A percentile compares a stretch with the other conserved stretches of the same genome.
phyloP scores from a whole-genome alignment of 2,888 invertebrate species.

The Sphaerophoria rueppellii region DNA sequence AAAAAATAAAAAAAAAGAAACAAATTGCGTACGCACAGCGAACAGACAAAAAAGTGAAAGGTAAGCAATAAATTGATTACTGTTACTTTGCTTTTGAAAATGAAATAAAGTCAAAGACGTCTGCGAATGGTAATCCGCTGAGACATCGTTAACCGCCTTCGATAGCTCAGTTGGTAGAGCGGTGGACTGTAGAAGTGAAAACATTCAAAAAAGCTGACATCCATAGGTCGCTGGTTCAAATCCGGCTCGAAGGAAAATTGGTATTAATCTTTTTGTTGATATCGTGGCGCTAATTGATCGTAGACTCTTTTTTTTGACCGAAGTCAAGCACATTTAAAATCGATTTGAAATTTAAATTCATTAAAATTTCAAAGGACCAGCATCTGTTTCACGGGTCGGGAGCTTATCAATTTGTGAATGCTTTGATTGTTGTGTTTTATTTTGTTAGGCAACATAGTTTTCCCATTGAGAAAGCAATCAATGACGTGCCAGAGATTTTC shows the following conservation, averaged over 20 bases:
- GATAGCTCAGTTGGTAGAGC: constrained; percentile 63
- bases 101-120: neutral
- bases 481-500: constrained; percentile 61
- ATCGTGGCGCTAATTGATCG: too few species aligned
- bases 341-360: constrained; percentile 52
- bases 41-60: too few species aligned
- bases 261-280: neutral
- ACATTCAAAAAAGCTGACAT: constrained; percentile 52
- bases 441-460: constrained; percentile 42
- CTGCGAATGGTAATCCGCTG: neutral
- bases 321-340: constrained; percentile 11
- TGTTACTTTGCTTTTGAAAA: neutral
- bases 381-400: neutral
- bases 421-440: neutral
- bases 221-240: constrained; percentile 75
- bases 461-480: constrained; percentile 51
- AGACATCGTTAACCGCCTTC: constrained; percentile 20
- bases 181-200: constrained; percentile 53
- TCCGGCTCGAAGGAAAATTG: constrained; percentile 73
- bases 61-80: neutral
- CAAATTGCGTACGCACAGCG: neutral
- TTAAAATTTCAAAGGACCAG: constrained; percentile 42
- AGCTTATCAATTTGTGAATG: constrained; percentile 32
- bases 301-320: too few species aligned
- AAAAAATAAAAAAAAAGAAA: neutral